Evolutionary conservation across 2,797 vertebrate genomes (phyloP), one percentile per base, ranked within the genome.

Genomic region (Sebastes alutus): DNA sequence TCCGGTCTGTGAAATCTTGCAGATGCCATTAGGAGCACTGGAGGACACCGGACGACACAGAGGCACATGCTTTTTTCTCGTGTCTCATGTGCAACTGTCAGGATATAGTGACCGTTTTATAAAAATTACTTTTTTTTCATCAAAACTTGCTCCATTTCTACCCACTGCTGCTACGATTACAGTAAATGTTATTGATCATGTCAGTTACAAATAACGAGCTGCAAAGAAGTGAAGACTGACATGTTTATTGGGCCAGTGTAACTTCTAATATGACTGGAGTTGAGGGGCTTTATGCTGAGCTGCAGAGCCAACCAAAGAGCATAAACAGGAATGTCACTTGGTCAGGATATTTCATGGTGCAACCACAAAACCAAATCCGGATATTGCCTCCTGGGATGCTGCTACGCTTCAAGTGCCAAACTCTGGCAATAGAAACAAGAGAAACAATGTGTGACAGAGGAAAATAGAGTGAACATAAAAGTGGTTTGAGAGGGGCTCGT

Each of bases 321-420:
- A 82, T 55, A 60, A 66, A 85, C 33, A 58, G 69, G 64, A 79
- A 83, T 83, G 72, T 82, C 58, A 72, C 55, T 78, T 77, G 73
- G 82, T 70, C 35, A 77, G 74, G 38, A 79, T 87, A 77, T 81
- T 86, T 90, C 80, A 90, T 87, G 84, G 77, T 71, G 67, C 72
- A 69, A 82, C 86, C 85, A 84, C 84, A 89, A 90, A 91, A 81
- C 72, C 85, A 80, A 77, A 87, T 82, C 81, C 72, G 80, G 83
- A 92, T 81, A 86, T 86, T 87, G 79, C 76, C 74, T 78, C 65
- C 56, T 65, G 78, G 87, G 88, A 83, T 23, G 12, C 46, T 62
- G 55, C 16, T 25, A 33, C 23, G 18, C 63, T 20, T 46, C 18
- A 12, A 20, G 63, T 66, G 25, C 38, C 78, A 85, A 77, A 76